Evolutionary conservation across 2,888 invertebrate genomes (phyloP), one percentile per base, ranked within the genome.

Genomic region (Caenorhabditis macrosperma): DNA sequence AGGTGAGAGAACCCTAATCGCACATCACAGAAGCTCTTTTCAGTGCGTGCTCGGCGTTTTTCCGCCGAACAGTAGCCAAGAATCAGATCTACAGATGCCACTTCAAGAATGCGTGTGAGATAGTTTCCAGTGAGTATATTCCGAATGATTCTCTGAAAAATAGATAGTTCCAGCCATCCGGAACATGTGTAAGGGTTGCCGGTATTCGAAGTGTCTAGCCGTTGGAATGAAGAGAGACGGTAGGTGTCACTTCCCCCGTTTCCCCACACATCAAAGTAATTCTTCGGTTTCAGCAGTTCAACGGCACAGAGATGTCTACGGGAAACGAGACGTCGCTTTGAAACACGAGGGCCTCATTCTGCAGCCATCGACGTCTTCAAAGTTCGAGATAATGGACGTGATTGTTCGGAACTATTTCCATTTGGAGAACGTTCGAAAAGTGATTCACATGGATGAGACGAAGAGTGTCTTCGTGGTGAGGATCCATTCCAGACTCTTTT

Each of bases 261-360:
- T 5, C 15, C 22, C 22, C 2, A 22, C 12, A 41, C n/a, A 17
- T 17, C 46, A 4, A 9, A n/a, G 46, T 17, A 17, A 5, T 7
- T 4, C 17, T 20, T n/a, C n/a, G 6, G n/a, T 9, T 46, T 46
- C 48, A 48, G 48, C 7, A 1, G 82, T 82, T 28, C 82, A 82
- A 52, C 46, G 64, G 33, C 68, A 71, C 35, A 61, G 78, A 24
- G 82, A 82, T 20, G 33, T 33, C 38, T 52, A 78, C n/a, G 78
- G 81, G 9, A 74, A 71, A 38, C 46, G 81, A 26, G 78, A 30
- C 7, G 5, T 7, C n/a, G 1, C 30, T 10, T 12, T n/a, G 26
- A 50, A 15, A 5, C 4, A n/a, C 44, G n/a, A 44, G 41, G 41
- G 22, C 22, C 3, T n/a, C 10, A 1, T 10, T 12, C 1, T 26